Base-by-base conservation (phyloP, 1,140 invertebrate species). In the Dermatophagoides farinae region DNA sequence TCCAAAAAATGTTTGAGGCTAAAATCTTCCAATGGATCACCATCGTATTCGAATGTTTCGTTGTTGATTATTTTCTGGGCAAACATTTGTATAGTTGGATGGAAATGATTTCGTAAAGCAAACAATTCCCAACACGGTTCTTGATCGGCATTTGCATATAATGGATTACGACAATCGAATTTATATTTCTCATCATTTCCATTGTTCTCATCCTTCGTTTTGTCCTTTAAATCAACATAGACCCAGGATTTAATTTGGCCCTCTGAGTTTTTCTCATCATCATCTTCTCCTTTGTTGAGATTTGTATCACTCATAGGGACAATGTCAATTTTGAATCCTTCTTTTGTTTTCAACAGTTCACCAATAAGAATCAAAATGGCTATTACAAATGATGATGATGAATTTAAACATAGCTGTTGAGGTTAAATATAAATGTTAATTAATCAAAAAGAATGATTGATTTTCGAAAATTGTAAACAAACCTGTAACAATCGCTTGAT, bases 1-100 rank as follows among this genome's bases (percentile, higher is more conserved):
- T 97, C 91, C 12, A 97, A 73, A 69, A 97, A 97, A 61, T 86
- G 75, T 25, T 88, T 83, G 0, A 88, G 71, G 0, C 83, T 85
- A 68, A 96, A 90, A 73, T 97, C 92, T 68, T 86, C 79, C 0
- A 97, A 71, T 0, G 92, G 91, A 75, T 97, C 88, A 0, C 93
- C 91, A 57, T 79, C 78, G 68, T 97, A 97, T 25, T 80, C 76
- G 39, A 96, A 84, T 38, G 39, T 31, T 53, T 67, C 64, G 55
- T 66, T 68, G 73, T 83, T 73, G 0, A 91, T 66, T n/a, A 97
- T 75, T 60, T 81, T 83, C 43, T 79, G 75, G 0, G 89, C 87
- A 76, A 92, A 97, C 41, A 95, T 71, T 53, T 83, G 76, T 12
- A 95, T 86, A 41, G 86, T 85, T 1, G 92, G 92, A 76, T 97